Percentiles rank a stretch among this genome's conserved stretches.
Conservation (phyloP, 2,888 invertebrate species). For the Argynnis bischoffii region DNA sequence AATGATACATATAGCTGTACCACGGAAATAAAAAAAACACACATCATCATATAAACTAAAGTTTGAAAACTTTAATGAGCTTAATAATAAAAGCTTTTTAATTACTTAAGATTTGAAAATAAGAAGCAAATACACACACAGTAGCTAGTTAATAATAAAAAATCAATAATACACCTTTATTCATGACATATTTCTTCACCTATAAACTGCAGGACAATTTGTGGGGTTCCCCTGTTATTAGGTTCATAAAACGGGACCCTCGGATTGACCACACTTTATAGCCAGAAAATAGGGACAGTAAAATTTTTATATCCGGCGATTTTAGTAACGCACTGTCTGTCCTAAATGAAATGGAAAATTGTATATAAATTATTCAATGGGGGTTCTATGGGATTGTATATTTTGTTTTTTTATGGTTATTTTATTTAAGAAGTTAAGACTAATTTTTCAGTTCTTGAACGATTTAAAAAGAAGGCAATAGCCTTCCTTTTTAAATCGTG, state of each 20-base stretch:
- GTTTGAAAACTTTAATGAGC: too few species aligned
- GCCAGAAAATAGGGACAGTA: constrained; percentile 52
- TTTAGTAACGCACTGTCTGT: constrained; percentile 43
- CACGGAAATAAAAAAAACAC: too few species aligned
- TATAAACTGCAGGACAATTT: constrained; percentile 33
- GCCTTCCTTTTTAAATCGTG: too few species aligned
- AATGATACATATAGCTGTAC: too few species aligned
- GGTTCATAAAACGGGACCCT: constrained; percentile 50
- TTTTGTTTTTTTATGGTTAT: constrained; percentile 21
- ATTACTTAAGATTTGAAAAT: neutral
- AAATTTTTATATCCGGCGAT: constrained; percentile 50
- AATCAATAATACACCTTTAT: constrained; percentile 14
- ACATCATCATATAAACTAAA: too few species aligned
- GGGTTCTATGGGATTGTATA: constrained; percentile 13
- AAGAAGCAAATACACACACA: neutral
- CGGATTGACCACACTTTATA: constrained; percentile 55
- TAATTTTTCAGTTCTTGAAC: too few species aligned
- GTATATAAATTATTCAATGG: constrained; percentile 50
- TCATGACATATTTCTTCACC: constrained; percentile 23
- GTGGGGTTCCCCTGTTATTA: constrained; percentile 47
- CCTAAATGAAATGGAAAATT: constrained; percentile 49
- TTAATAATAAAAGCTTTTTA: too few species aligned
- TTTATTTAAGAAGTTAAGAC: neutral
- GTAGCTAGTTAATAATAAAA: constrained; percentile 1
- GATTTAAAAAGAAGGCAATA: too few species aligned